Evolutionary conservation across 2,888 invertebrate genomes (phyloP).

Genomic region (Phymatocera aterrima): DNA sequence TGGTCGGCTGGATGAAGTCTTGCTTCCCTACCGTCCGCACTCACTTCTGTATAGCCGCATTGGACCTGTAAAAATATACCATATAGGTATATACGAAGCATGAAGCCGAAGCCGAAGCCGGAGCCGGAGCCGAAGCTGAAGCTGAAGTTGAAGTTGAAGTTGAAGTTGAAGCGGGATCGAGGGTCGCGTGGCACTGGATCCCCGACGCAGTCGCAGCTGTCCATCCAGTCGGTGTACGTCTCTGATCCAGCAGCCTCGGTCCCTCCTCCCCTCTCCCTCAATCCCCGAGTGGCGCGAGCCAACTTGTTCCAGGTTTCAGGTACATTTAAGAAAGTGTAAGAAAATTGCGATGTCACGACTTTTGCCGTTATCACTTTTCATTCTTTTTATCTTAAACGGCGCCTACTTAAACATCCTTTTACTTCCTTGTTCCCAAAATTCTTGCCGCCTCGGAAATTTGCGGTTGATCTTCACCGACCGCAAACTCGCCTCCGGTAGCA

Average conservation of each 20-base stretch:
- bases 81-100: neutral
- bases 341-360: neutral
- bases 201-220: conserved; percentile 24
- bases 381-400: too few relatives aligned
- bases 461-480: too few relatives aligned
- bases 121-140: neutral
- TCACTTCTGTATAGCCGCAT: neutral
- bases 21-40: neutral
- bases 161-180: conserved; percentile 27
- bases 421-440: too few relatives aligned
- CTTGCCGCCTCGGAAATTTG: too few relatives aligned
- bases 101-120: neutral
- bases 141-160: neutral
- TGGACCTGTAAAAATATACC: conserved; percentile 31
- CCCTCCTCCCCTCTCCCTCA: neutral
- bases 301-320: conserved; percentile 57
- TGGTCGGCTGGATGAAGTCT: conserved; percentile 17
- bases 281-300: conserved; percentile 63
- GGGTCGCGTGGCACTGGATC: conserved; percentile 36
- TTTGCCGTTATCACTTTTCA: too few relatives aligned
- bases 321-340: neutral
- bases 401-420: too few relatives aligned
- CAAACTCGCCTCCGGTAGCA: too few relatives aligned
- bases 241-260: conserved; percentile 1
- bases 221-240: conserved; percentile 21